Conservation (phyloP, 2,113 vertebrate species). For the Anser brachyrhynchus region DNA sequence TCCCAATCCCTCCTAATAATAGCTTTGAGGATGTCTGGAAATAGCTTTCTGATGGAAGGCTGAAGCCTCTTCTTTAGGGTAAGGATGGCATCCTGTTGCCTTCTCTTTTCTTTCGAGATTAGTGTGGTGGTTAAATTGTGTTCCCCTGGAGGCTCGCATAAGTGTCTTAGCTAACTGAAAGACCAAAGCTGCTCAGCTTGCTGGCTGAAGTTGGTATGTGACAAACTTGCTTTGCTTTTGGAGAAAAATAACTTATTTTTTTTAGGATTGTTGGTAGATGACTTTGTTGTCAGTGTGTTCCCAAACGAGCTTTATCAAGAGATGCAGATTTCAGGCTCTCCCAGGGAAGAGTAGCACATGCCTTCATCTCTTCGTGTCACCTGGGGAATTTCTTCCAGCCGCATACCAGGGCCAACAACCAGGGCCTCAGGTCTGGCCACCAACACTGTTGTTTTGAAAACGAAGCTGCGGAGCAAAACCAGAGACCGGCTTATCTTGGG, state of each 20-base stretch:
- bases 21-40: constrained; percentile 31
- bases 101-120: constrained; percentile 13
- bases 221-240: neutral
- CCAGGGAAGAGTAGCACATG: neutral
- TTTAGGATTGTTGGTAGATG: neutral
- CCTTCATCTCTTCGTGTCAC: neutral
- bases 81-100: constrained; percentile 26
- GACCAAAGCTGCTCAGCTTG: neutral
- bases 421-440: neutral
- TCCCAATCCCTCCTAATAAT: neutral
- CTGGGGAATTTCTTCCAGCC: neutral
- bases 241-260: neutral
- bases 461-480: neutral
- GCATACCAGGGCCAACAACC: neutral
- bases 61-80: constrained; percentile 2
- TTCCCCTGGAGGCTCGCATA: neutral
- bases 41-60: constrained; percentile 6
- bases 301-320: neutral
- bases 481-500: constrained; percentile 16
- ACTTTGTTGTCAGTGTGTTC: neutral
- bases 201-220: neutral
- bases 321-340: neutral
- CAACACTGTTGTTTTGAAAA: neutral
- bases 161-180: neutral
- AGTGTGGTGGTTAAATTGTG: neutral